Base-by-base conservation (phyloP, 1,140 invertebrate species). In the Pseudomyrmex sp. region DNA sequence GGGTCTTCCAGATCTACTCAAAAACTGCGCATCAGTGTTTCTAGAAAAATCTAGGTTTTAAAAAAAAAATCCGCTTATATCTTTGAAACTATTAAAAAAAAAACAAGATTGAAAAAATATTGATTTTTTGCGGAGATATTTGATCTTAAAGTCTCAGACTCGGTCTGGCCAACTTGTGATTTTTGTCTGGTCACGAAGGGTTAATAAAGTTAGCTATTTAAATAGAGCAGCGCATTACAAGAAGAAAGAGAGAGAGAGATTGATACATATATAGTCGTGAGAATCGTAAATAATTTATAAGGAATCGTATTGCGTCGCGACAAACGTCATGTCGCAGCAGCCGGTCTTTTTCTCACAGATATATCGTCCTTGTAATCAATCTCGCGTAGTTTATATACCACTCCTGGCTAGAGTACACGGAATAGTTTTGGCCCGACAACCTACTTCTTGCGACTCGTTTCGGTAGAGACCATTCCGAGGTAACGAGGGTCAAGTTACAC, bases 401-500 rank as follows among this genome's bases (percentile, higher is more conserved):
- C 76, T 18, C 35, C 35, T 23, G 35, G 35, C 63, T 79, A 46
- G 54, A 77, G 18, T 46, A 50, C 13, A 68, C 20, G 8, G 12
- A 65, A 23, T 13, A 26, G 13, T 7, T 20, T n/a, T 58, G 44
- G n/a, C 23, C 26, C 50, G 54, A 44, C 86, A 66, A 80, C 61
- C 86, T 75, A 87, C 82, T 87, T 69, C 58, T 50, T 62, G 61
- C 58, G 58, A 85, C 82, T 88, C 75, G 82, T 87, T 82, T 80
- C 46, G 15, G 48, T 62, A 56, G 82, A 70, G 73, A 84, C 52
- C 68, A 26, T 75, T 70, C 70, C 59, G 50, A 4, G 35, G 69
- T 80, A 88, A 88, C 86, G 82, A 88, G 86, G 85, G 52, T 88
- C 86, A 80, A 88, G 82, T 75, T 85, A 84, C 74, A 84, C 54